Evolutionary conservation across 2,888 invertebrate species (phyloP).

Genomic region (Cecidostiba fungosa): DNA sequence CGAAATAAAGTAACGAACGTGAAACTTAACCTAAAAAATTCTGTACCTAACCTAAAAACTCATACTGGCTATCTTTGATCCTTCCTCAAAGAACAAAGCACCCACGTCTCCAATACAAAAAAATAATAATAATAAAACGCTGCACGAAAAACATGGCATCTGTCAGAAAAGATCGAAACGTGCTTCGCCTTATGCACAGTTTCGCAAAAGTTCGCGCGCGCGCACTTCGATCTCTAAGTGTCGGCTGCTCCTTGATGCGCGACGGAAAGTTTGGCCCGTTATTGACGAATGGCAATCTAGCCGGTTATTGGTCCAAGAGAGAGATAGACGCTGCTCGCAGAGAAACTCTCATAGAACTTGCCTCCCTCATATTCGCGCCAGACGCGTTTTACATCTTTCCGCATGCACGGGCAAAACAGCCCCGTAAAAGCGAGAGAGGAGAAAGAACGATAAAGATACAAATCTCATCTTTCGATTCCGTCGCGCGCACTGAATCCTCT

Average conservation of each 20-base stretch:
- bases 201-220: constrained; percentile 17
- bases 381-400: constrained; percentile 37
- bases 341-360: constrained; percentile 33
- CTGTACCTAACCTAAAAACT: not conserved
- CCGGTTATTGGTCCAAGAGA: constrained; percentile 22
- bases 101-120: not conserved
- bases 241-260: not conserved
- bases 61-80: constrained; percentile 45
- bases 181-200: constrained; percentile 2
- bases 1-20: not conserved
- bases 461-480: constrained; percentile 44
- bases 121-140: constrained; percentile 1
- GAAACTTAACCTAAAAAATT: not conserved
- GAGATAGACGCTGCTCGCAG: not conserved
- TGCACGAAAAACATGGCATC: constrained; percentile 51
- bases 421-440: not conserved
- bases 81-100: constrained; percentile 27
- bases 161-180: constrained; percentile 28
- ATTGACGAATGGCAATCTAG: constrained; percentile 38
- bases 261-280: not conserved
- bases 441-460: constrained; percentile 32
- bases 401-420: not conserved
- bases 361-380: constrained; percentile 20
- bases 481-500: constrained; percentile 16
- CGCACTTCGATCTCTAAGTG: not conserved